Evolutionary conservation across 1,140 invertebrate species (phyloP).

Genomic region (Aphelinus atriplicis): DNA sequence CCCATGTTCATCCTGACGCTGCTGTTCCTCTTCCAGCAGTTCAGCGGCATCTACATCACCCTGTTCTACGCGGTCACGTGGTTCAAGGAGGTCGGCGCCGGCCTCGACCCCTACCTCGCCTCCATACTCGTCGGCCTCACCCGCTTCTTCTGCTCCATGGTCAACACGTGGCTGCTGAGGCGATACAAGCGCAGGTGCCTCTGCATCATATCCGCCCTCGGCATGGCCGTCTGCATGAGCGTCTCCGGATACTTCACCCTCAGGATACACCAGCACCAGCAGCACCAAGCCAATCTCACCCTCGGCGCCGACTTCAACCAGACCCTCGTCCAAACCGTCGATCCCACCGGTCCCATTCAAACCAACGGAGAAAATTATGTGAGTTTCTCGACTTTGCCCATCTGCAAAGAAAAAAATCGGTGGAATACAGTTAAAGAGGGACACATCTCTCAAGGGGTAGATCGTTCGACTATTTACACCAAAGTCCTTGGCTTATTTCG

Average conservation of each 20-base stretch:
- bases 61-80: constrained; percentile 77
- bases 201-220: constrained; percentile 65
- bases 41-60: constrained; percentile 74
- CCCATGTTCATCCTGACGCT: constrained; percentile 68
- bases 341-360: no score
- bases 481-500: no score
- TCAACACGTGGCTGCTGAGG: constrained; percentile 67
- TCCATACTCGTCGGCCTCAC: constrained; percentile 74
- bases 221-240: constrained; percentile 67
- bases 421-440: no score
- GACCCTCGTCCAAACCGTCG: no score
- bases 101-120: constrained; percentile 65
- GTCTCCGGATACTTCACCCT: constrained; percentile 67
- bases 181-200: constrained; percentile 65
- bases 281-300: constrained; percentile 19
- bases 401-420: no score
- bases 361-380: no score
- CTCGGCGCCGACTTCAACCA: no score
- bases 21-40: constrained; percentile 72
- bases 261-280: constrained; percentile 52
- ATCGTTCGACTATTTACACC: no score
- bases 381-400: no score
- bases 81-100: constrained; percentile 66
- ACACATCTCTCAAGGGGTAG: no score
- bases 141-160: constrained; percentile 71